Evolutionary conservation across 2,113 vertebrate genomes (phyloP), one percentile per base, ranked within the genome.

Genomic region (Picathartes gymnocephalus): DNA sequence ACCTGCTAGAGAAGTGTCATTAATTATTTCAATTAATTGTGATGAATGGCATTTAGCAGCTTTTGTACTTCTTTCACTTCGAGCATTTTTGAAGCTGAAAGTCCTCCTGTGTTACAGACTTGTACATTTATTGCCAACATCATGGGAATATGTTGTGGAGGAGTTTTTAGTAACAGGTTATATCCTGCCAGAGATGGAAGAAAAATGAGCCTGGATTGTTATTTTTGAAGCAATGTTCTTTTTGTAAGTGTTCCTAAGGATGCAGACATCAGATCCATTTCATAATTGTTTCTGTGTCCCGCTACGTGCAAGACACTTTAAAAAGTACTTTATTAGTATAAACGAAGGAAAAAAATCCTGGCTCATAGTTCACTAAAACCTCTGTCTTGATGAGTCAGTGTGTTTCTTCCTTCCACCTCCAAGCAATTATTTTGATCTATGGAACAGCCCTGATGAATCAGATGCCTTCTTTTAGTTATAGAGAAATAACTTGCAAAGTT

Each of bases 391-490:
- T 95, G 96, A 96, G 51, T 95, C 95, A 97, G 82, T 81, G 42
- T 78, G 81, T 90, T 92, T 93, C 42, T 82, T 86, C 68, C 90
- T 88, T 93, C 90, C 88, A 92, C 85, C 88, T 96, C 95, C 82
- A 70, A 95, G 92, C 85, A 93, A 96, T 96, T 94, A 93, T 88
- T 88, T 84, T 96, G 71, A 93, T 92, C 82, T 93, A 81, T 86
- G 72, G 74, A 92, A 73, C 37, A 77, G 50, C 50, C 62, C 3
- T 57, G 87, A 92, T 95, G 93, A 94, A 94, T 97, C 94, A 95
- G 85, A 91, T 40, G 44, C 20, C 18, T 92, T 70, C 50, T 73
- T 56, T 50, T 83, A 77, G 71, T 62, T 93, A 35, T 4, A 35
- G 16, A 82, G 70, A 39, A 69, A 87, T 13, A 53, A 92, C 62